Base-by-base conservation (phyloP, 2,888 invertebrate species). In the Gari tellinella region DNA sequence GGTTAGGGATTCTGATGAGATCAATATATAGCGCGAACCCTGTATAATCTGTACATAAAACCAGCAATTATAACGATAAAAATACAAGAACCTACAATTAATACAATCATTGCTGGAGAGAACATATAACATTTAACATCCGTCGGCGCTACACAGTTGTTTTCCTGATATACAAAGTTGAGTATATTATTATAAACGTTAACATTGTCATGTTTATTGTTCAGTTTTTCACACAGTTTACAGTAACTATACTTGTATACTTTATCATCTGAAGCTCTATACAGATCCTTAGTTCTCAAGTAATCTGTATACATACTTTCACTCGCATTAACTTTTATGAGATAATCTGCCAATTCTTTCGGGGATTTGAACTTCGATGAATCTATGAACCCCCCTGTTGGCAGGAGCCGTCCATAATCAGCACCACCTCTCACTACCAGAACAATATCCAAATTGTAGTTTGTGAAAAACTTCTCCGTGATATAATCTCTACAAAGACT, bases 381-480 rank as follows among this genome's bases (percentile, higher is more conserved):
- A 4, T 49, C 48, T 19, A 77, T 68, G 26, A 65, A 40, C 0
- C 62, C 65, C 1, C 72, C 72, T 19, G 45, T 45, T 0, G 64
- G 61, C 21, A 72, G 61, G 4, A 45, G 15, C 8, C 21, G 14
- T 7, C 26, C 31, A 0, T 53, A 43, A 17, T 77, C 61, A 2
- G 31, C 61, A 5, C 76, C 76, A 25, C 76, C 76, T 1, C 68
- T 26, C 0, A 65, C 62, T 14, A 77, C 46, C 0, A 57, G 25
- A 23, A 77, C 53, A 25, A 57, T 57, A 31, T 77, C 76, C 31
- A 64, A 72, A n/a, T 72, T 68, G 38, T 37, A 76, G 25, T 77
- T 77, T n/a, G 72, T 72, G 25, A 52, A 72, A 7, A 77, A 17
- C 45, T 77, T 77, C 41, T 77, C 72, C 1, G 76, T 57, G 49